Evolutionary conservation across 2,797 vertebrate species (phyloP).

Genomic region (Rhodeus uyekii): DNA sequence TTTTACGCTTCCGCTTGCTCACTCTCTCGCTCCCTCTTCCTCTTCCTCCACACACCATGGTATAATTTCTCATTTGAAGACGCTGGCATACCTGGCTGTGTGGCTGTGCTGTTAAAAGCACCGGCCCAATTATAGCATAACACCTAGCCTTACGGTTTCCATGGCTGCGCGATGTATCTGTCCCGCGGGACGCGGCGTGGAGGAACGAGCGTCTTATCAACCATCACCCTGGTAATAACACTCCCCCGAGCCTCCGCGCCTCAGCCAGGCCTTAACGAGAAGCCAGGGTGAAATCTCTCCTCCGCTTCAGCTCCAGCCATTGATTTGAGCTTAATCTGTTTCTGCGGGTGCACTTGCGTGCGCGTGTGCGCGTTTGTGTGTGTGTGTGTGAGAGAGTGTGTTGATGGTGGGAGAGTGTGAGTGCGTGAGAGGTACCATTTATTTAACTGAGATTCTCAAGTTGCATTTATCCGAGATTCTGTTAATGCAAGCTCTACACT

Average conservation of each 20-base stretch:
- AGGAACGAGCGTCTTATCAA: constrained; percentile 90
- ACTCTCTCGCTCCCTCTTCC: constrained; percentile 1
- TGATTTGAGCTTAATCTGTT: constrained; percentile 88
- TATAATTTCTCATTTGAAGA: constrained; percentile 82
- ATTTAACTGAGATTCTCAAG: constrained; percentile 52
- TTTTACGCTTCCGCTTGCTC: constrained; percentile 46
- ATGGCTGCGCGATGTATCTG: constrained; percentile 87
- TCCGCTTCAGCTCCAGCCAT: constrained; percentile 81
- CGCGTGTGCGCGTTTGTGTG: constrained; percentile 17
- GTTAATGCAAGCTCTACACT: constrained; percentile 32
- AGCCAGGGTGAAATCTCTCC: constrained; percentile 85
- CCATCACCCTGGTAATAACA: constrained; percentile 87
- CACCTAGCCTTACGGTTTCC: constrained; percentile 90
- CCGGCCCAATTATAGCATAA: constrained; percentile 87
- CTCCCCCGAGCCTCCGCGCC: constrained; percentile 80
- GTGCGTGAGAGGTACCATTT: constrained; percentile 59
- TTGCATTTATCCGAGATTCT: constrained; percentile 48
- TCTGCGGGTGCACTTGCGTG: constrained; percentile 58
- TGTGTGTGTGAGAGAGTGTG: constrained; percentile 42
- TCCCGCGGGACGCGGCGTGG: constrained; percentile 85
- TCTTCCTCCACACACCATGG: constrained; percentile 63
- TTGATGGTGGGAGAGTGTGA: constrained; percentile 47
- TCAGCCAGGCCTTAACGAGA: constrained; percentile 85
- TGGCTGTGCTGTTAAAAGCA: constrained; percentile 78
- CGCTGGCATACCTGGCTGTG: constrained; percentile 79